These are phyloP conservation scores for Prunella strophiata DNA, from an alignment of 2,797 vertebrate genomes.

Conservation along the genomic window DNA sequence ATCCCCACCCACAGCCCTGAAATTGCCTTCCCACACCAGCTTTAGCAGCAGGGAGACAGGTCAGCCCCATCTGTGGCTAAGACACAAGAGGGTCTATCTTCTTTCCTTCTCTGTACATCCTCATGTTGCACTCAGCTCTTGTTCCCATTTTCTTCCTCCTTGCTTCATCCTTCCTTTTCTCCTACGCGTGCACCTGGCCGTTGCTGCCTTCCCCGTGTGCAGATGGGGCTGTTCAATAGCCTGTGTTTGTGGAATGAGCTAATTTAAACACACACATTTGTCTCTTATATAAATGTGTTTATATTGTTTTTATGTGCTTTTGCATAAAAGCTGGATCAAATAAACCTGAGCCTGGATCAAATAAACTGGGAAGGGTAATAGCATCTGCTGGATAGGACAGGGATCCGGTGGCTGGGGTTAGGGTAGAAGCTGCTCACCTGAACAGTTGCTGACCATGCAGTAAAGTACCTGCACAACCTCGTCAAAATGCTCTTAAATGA, in stretches of 20 bases:
- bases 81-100: not conserved
- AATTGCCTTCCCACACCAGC: not conserved
- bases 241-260: not conserved
- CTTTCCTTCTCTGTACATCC: not conserved
- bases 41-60: not conserved
- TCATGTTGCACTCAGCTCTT: not conserved
- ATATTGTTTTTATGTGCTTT: not conserved
- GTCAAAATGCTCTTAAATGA: not conserved
- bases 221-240: not conserved
- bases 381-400: not conserved
- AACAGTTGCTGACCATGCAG: not conserved
- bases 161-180: not conserved
- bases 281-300: not conserved
- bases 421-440: not conserved
- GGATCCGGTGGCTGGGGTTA: not conserved
- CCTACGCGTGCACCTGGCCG: accelerated
- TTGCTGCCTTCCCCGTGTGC: not conserved
- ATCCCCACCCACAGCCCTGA: not conserved
- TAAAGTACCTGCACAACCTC: not conserved
- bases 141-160: not conserved
- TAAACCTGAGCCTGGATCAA: not conserved
- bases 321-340: not conserved
- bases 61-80: not conserved
- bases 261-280: slow-evolving; percentile 6
- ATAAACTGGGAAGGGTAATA: not conserved